phyloP scores from a whole-genome alignment of 2,113 vertebrate species.

The Suncus etruscus region DNA sequence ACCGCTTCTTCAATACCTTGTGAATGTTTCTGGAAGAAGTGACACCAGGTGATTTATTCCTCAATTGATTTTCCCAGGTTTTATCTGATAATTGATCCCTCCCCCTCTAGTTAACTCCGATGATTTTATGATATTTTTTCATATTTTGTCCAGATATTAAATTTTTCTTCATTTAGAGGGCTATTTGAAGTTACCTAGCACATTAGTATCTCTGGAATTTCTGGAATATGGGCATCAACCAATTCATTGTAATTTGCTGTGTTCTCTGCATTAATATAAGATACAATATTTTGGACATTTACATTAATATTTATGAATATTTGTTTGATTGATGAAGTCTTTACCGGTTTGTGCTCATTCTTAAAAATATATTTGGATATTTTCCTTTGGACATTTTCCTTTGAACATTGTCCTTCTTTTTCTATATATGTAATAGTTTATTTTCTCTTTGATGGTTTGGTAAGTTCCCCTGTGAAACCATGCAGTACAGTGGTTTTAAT shows the following conservation, averaged over 20 bases:
- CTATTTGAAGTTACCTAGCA: slow-evolving; percentile 2
- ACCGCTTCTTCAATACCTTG: not conserved
- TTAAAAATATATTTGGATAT: slow-evolving; percentile 32
- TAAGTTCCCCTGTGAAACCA: slow-evolving; percentile 50
- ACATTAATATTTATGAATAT: not conserved
- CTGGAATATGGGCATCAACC: not conserved
- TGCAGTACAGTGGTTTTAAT: slow-evolving; percentile 52
- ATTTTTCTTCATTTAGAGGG: slow-evolving; percentile 24
- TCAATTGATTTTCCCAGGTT: not conserved
- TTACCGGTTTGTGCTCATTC: not conserved
- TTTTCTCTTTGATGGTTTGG: slow-evolving; percentile 31
- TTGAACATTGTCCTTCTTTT: slow-evolving; percentile 30
- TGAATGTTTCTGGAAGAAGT: slow-evolving; percentile 17
- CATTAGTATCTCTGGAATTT: not conserved
- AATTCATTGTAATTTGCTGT: slow-evolving; percentile 21
- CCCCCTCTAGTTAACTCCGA: too few relatives aligned
- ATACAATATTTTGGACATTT: not conserved
- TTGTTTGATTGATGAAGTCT: not conserved
- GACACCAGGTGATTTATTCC: not conserved
- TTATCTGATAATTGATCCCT: not conserved
- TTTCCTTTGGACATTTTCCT: not conserved
- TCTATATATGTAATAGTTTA: not conserved
- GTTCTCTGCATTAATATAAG: not conserved
- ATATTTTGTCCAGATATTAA: not conserved
- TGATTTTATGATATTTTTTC: too few relatives aligned